Conservation (phyloP, 2,113 vertebrate species). For the Poecilia latipinna region DNA sequence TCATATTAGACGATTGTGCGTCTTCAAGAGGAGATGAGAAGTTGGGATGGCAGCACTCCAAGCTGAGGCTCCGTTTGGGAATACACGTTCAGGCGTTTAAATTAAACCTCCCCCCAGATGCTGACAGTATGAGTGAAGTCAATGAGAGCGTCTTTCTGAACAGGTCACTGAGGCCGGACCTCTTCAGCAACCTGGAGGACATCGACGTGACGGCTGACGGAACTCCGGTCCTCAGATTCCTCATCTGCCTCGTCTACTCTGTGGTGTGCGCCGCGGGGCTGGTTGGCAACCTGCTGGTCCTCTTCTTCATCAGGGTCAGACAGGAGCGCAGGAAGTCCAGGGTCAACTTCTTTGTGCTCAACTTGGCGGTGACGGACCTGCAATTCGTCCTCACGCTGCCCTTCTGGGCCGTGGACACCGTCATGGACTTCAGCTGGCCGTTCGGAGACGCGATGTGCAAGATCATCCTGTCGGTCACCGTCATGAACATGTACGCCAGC, state of each 20-base stretch:
- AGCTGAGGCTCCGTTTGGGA: background rate
- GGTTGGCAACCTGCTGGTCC: slow-evolving; percentile 75
- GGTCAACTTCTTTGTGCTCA: slow-evolving; percentile 78
- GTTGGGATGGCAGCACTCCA: slow-evolving; percentile 1
- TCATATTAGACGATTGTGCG: background rate
- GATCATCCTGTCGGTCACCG: slow-evolving; percentile 76
- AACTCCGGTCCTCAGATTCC: slow-evolving; percentile 63
- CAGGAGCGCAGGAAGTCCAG: slow-evolving; percentile 65
- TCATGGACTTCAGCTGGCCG: slow-evolving; percentile 82
- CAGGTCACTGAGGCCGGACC: slow-evolving; percentile 45
- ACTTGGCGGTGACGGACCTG: slow-evolving; percentile 77
- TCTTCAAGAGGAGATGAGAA: slow-evolving; percentile 6
- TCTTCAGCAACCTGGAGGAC: slow-evolving; percentile 68
- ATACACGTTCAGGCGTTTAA: background rate
- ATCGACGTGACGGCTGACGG: slow-evolving; percentile 72
- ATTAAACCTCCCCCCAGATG: background rate
- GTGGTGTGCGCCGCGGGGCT: slow-evolving; percentile 74
- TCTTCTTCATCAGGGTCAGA: slow-evolving; percentile 74
- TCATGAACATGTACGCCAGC: slow-evolving; percentile 82
- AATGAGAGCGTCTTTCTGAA: slow-evolving; percentile 61
- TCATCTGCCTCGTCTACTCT: slow-evolving; percentile 76
- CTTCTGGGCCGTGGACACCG: slow-evolving; percentile 81
- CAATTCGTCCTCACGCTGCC: slow-evolving; percentile 81
- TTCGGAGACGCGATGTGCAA: slow-evolving; percentile 81
- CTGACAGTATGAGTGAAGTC: slow-evolving; percentile 41